phyloP scores from a whole-genome alignment of 35 echinoderm and acorn worm genomes.

The Nesometra sesokonis region DNA sequence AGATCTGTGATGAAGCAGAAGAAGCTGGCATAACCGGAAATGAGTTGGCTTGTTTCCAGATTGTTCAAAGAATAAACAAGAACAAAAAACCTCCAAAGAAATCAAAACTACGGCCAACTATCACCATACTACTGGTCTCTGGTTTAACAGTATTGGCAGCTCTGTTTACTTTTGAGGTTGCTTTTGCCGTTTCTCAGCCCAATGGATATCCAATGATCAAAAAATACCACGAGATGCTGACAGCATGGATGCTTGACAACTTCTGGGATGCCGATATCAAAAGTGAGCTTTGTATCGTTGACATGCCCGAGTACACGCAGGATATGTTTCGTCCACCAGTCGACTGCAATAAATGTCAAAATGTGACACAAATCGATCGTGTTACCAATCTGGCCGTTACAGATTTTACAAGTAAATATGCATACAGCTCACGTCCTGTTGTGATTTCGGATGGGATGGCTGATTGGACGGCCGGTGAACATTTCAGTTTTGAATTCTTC shows the following conservation, averaged over 20 bases:
- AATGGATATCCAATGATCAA: background rate
- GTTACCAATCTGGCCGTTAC: background rate
- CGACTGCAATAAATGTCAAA: slow-evolving; percentile 36
- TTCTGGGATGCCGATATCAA: slow-evolving; percentile 19
- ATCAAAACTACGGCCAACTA: background rate
- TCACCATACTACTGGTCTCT: background rate
- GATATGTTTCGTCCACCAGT: slow-evolving; percentile 59
- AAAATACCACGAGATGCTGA: background rate
- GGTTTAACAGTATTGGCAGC: background rate
- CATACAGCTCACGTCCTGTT: slow-evolving; percentile 41
- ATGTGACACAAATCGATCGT: slow-evolving; percentile 33
- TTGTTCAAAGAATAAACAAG: background rate
- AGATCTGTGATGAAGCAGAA: background rate
- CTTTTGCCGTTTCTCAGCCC: background rate
- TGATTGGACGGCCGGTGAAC: slow-evolving; percentile 46
- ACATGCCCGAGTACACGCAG: slow-evolving; percentile 19
- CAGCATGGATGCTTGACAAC: slow-evolving; percentile 8
- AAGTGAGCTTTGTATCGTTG: slow-evolving; percentile 23
- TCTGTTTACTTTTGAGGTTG: background rate
- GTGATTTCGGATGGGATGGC: slow-evolving; percentile 49
- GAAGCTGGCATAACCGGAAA: background rate
- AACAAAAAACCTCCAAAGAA: background rate
- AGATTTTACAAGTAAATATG: slow-evolving; percentile 45
- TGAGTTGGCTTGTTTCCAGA: background rate
- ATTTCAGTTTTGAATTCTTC: slow-evolving; percentile 66